Evolutionary conservation across 2,113 vertebrate genomes (phyloP).

Genomic region (Nyctibius bracteatus): DNA sequence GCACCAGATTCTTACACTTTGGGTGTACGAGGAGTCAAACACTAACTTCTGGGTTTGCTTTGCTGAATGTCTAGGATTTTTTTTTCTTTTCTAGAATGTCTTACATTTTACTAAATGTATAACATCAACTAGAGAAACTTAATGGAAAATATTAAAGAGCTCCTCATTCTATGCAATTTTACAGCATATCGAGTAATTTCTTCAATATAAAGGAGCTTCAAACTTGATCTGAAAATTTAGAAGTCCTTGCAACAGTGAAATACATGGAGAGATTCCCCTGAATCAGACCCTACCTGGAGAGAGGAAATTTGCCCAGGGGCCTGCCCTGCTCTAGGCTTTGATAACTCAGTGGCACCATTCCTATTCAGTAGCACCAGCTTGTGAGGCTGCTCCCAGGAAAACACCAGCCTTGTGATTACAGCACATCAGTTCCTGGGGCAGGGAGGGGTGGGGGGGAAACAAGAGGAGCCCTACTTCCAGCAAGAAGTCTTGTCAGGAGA

Average conservation of each 20-base stretch:
- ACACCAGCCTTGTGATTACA: neutral
- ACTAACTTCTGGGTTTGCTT: neutral
- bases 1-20: neutral
- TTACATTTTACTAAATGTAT: neutral
- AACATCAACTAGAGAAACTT: neutral
- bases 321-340: accelerated
- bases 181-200: neutral
- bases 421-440: neutral
- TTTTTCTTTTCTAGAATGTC: neutral
- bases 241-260: neutral
- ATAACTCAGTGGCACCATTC: neutral
- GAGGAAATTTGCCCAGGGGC: accelerated
- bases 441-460: no score
- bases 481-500: neutral
- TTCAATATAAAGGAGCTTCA: neutral
- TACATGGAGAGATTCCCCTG: neutral
- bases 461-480: neutral
- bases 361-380: neutral
- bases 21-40: neutral
- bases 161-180: neutral
- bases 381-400: neutral
- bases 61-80: neutral
- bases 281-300: neutral
- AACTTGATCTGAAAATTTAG: neutral
- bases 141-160: no score